Percentiles rank a stretch among this genome's conserved stretches.
Evolutionary conservation across 2,888 invertebrate species (phyloP).

Genomic region (Chelonus formosanus): DNA sequence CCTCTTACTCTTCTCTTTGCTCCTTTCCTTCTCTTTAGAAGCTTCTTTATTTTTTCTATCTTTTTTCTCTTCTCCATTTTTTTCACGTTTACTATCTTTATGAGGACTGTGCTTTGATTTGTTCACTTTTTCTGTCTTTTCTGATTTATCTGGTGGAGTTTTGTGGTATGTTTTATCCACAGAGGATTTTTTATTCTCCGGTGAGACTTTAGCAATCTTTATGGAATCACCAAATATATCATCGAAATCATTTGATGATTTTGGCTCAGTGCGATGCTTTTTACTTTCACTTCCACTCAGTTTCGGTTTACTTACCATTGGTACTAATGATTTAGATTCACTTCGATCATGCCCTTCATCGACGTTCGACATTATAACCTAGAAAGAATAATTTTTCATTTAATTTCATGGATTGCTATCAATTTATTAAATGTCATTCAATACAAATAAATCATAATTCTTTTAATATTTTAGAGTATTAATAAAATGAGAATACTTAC

Average conservation of each 20-base stretch:
- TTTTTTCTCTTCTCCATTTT: conserved; percentile 63
- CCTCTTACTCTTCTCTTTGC: conserved; percentile 68
- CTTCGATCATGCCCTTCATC: conserved; percentile 70
- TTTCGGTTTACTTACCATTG: conserved; percentile 78
- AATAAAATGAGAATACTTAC: conserved; percentile 62
- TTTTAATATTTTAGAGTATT: background rate
- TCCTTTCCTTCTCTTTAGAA: conserved; percentile 69
- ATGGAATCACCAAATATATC: conserved; percentile 86
- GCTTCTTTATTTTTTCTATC: conserved; percentile 67
- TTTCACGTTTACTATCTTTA: conserved; percentile 67
- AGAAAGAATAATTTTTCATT: conserved; percentile 38
- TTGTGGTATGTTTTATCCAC: conserved; percentile 54
- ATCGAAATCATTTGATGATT: conserved; percentile 74
- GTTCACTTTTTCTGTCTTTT: conserved; percentile 65
- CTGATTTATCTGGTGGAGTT: conserved; percentile 68
- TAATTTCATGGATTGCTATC: background rate
- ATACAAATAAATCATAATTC: background rate
- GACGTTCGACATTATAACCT: conserved; percentile 66
- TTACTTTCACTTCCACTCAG: conserved; percentile 67
- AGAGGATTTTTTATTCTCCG: conserved; percentile 71
- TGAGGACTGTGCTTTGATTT: conserved; percentile 70
- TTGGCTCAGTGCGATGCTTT: conserved; percentile 64
- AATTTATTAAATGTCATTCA: background rate
- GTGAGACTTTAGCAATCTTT: conserved; percentile 76
- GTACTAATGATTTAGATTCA: conserved; percentile 68